Evolutionary conservation across 37 sponge, comb jelly and placozoan species (phyloP), one percentile per base, ranked within the genome.

Genomic region (Amphimedon queenslandica): DNA sequence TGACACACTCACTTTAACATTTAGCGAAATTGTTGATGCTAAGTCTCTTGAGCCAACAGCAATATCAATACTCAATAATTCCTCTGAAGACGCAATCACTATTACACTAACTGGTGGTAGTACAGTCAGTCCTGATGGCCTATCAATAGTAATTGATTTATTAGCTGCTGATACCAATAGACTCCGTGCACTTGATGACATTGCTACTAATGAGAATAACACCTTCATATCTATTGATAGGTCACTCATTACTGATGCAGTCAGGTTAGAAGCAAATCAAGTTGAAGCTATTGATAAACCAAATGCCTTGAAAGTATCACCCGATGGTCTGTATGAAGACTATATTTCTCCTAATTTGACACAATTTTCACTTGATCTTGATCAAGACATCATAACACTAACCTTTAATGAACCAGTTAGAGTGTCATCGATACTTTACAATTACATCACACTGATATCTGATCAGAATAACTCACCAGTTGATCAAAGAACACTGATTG

Each of bases 341-440:
- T 3, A 18, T 4, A 66, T 73, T 1, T 71, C 82, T 37, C 96
- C 96, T 27, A 41, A 1, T 40, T 38, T 95, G 1, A 41, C 39
- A 3, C 37, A 51, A 6, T 95, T 95, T 72, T 71, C 58, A 8
- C 63, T 91, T 21, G 92, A 95, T 40, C 58, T 94, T 37, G 74
- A 84, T 55, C 23, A 30, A 5, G 88, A 90, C 47, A 32, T 74
- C 16, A 57, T 95, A 23, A 33, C 13, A 4, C 69, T 95, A 34
- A 77, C 71, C 2, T 95, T 95, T 65, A 69, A 81, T 69, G 92
- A 95, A 70, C 92, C 92, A 21, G 82, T 95, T 28, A 60, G 92
- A 31, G 79, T 84, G 24, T 87, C 83, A 20, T 43, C 88, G 4
- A 37, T 91, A 8, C 38, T 70, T 24, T 71, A 74, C 31, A 16